Percentiles rank a stretch among this genome's conserved stretches.
These are phyloP conservation scores for Kryptolebias ocellatus DNA, from an alignment of 2,797 vertebrate species.

Conservation along the genomic window DNA sequence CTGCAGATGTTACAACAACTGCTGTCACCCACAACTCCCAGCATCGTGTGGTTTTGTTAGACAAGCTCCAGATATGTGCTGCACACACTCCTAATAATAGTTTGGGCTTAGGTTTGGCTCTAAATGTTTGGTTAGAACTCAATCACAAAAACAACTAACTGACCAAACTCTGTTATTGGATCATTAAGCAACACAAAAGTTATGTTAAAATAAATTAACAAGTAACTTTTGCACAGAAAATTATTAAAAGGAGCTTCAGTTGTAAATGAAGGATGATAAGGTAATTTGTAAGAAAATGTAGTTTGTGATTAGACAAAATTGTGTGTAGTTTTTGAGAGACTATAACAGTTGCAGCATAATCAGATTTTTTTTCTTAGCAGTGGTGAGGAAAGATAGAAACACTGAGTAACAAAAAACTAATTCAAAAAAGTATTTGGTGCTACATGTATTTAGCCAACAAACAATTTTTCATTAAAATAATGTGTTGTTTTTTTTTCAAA, in stretches of 20 bases:
- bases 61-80: conserved; percentile 63
- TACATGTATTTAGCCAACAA: too few species aligned
- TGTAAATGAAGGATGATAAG: not conserved
- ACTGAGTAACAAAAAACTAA: too few species aligned
- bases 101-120: conserved; percentile 60
- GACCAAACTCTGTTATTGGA: conserved; percentile 42
- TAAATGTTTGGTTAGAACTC: conserved; percentile 43
- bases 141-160: conserved; percentile 45
- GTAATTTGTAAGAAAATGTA: not conserved
- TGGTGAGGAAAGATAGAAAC: too few species aligned
- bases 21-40: conserved; percentile 47
- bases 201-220: conserved; percentile 13
- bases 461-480: too few species aligned
- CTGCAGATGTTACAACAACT: conserved; percentile 50
- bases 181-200: conserved; percentile 3
- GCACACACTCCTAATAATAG: conserved; percentile 63
- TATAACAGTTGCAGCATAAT: too few species aligned
- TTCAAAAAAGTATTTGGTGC: too few species aligned
- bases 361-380: too few species aligned
- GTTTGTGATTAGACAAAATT: too few species aligned
- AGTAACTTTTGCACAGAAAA: too few species aligned
- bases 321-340: too few species aligned
- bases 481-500: too few species aligned
- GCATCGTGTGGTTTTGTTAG: conserved; percentile 62
- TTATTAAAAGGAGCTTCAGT: not conserved